Evolutionary conservation across 2,797 vertebrate genomes (phyloP), one percentile per base, ranked within the genome.

Genomic region (Oryzias dopingdopingensis): DNA sequence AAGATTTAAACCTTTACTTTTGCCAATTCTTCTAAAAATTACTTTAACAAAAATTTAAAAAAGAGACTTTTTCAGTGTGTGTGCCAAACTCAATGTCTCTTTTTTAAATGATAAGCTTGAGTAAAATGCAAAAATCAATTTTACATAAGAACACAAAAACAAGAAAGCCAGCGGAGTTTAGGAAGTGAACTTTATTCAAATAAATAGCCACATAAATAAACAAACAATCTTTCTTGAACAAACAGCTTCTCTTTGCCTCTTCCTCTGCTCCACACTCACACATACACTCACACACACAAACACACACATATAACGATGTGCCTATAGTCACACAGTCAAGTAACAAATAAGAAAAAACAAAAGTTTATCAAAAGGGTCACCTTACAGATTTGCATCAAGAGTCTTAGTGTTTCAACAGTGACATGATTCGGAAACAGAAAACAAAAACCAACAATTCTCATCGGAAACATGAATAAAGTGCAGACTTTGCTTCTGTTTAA

Each of bases 141-240:
- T 22, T 2, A 26, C 42, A 16, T 6, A n/a, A n/a, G 14, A 7
- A 17, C 20, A 3, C 20, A 22, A 22, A 22, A 22, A 18, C 15
- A 46, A 2, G 41, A 46, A 14, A 47, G 56, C 60, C 32, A 67
- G 58, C 29, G 55, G 18, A 65, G 59, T 82, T 86, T 77, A 86
- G 76, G 82, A 87, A 85, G 84, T 88, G 78, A 86, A 85, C 82
- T 92, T 93, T 92, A 92, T 92, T 91, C 49, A 86, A 92, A 93
- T 93, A 93, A 93, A 93, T 92, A 93, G 83, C 80, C 76, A 91
- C 90, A 92, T 92, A 93, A 93, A 92, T 93, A 91, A 88, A 90
- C 86, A 83, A 72, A 90, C 86, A 83, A 72, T 65, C 67, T 60
- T 80, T 83, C 79, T 70, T 58, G 4, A 75, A 65, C 65, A 57